Base-by-base conservation (phyloP, 2,797 vertebrate genomes). In the Tarsius wallacei region DNA sequence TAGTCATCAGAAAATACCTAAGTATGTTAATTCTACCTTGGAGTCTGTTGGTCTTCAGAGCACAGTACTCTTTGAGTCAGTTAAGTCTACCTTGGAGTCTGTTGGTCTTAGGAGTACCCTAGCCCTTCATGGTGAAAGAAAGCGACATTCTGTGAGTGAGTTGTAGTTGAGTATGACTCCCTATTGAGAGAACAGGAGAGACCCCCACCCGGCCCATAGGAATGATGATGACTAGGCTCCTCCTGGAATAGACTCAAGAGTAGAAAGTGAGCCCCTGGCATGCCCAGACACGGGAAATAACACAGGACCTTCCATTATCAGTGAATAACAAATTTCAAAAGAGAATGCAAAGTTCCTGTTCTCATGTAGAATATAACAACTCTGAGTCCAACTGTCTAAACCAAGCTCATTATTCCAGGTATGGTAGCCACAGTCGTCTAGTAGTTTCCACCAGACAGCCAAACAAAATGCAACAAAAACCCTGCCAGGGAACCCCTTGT, bases 161-260 rank as follows among this genome's bases (percentile, higher is more conserved):
- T 7, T 17, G 22, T 53, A 42, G 51, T 7, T 47, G 36, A 28
- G 24, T 31, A 31, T 0, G 15, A 26, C 33, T 61, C 28, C 3
- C 9, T 28, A 61, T n/a, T 22, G 33, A 42, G 57, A 31, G 57
- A 51, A 14, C 24, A 8, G 42, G 1, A 26, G 21, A 33, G 10
- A 7, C n/a, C 36, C 12, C 21, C 7, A 42, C 4, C 5, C 1
- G 17, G 14, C 4, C 0, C 42, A 36, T 2, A 22, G 24, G 17
- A 42, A 33, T 5, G 13, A 9, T 57, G 59, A 55, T 3, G 19
- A 16, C 12, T 17, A n/a, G n/a, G 24, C 4, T 85, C 21, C 31
- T 0, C 2, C 57, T 7, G 57, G 82, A 71, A 42, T 0, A 47
- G 19, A 78, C n/a, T 6, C n/a, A 0, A 42, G 42, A 78, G 47